phyloP scores from a whole-genome alignment of 2,888 invertebrate species.

The Anagyrus pseudococci region DNA sequence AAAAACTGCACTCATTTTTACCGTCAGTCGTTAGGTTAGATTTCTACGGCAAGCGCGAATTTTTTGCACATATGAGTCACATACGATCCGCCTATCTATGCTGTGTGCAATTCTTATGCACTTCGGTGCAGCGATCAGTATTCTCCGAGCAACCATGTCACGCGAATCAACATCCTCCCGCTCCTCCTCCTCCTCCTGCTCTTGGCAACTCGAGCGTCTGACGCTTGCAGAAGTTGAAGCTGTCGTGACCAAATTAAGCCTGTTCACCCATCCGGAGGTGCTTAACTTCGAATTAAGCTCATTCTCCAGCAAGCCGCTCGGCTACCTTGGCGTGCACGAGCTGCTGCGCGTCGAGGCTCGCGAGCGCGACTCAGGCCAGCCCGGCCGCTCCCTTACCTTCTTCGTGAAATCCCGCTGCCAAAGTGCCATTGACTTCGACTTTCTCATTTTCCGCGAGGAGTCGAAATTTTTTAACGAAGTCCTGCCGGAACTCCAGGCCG shows the following conservation, averaged over 20 bases:
- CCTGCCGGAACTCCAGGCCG: background rate
- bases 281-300: constrained; percentile 1
- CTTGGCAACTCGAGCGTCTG: too few species aligned
- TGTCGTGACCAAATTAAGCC: background rate
- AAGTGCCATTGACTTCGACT: background rate
- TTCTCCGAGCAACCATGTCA: too few species aligned
- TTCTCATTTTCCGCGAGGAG: constrained; percentile 7
- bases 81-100: too few species aligned
- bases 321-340: constrained; percentile 15
- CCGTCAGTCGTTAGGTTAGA: too few species aligned
- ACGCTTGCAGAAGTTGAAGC: background rate
- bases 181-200: too few species aligned
- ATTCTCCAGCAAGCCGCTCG: constrained; percentile 15
- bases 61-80: too few species aligned
- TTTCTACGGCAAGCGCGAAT: too few species aligned
- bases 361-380: background rate
- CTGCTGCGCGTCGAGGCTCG: constrained; percentile 7
- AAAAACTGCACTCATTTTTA: too few species aligned
- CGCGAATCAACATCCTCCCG: too few species aligned
- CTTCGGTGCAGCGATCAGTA: too few species aligned
- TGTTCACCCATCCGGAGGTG: background rate
- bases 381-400: background rate
- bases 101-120: too few species aligned
- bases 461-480: constrained; percentile 3
- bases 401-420: constrained; percentile 10